Evolutionary conservation across 92 coral and sea anemone species (phyloP).

Genomic region (Paragorgia papillata): DNA sequence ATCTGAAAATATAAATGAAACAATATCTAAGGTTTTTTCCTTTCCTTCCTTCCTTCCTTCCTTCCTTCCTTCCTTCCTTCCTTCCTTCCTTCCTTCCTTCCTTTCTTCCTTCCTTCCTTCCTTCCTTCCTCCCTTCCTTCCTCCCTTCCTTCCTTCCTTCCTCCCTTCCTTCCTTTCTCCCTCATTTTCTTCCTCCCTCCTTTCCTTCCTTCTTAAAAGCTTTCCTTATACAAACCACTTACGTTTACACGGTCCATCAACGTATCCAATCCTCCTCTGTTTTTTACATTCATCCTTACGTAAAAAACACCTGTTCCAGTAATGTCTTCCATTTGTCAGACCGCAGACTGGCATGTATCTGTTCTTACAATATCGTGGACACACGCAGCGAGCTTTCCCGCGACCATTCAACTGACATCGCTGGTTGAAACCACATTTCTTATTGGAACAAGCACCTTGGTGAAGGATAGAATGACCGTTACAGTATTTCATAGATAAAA

Average conservation of each 20-base stretch:
- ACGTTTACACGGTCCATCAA: conserved; percentile 76
- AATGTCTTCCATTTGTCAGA: conserved; percentile 59
- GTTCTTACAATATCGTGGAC: conserved; percentile 72
- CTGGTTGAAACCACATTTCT: conserved; percentile 63
- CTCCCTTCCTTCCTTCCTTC: neutral
- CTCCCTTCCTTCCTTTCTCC: neutral
- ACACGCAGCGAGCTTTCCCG: conserved; percentile 58
- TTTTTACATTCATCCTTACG: conserved; percentile 74
- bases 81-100: neutral
- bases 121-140: neutral
- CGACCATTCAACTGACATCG: conserved; percentile 49
- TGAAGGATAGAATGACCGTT: neutral
- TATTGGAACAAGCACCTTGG: conserved; percentile 50
- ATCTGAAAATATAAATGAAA: conserved; percentile 34
- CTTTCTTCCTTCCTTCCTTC: neutral
- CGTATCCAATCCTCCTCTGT: conserved; percentile 59
- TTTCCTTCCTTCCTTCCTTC: neutral
- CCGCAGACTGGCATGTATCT: conserved; percentile 71
- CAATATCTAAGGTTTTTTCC: neutral
- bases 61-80: neutral
- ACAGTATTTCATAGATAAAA: neutral
- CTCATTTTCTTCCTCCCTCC: neutral
- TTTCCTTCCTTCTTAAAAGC: conserved; percentile 4
- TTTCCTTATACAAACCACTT: conserved; percentile 13
- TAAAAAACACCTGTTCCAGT: conserved; percentile 59